Evolutionary conservation across 2,797 vertebrate genomes (phyloP).

Genomic region (Sardinella longiceps): DNA sequence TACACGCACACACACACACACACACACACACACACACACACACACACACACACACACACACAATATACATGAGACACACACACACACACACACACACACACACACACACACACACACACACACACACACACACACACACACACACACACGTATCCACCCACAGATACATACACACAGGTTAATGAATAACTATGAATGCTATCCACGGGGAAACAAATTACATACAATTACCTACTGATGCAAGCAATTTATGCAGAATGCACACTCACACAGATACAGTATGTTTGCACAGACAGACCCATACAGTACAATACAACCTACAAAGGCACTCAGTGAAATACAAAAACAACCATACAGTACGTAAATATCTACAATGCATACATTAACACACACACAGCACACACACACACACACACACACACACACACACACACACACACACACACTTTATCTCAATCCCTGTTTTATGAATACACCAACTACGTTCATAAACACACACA

Average conservation of each 20-base stretch:
- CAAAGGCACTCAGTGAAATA: not conserved
- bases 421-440: not conserved
- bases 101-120: not conserved
- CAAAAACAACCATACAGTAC: not conserved
- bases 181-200: not conserved
- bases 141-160: not conserved
- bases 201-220: not conserved
- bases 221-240: not conserved
- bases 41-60: not conserved
- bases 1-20: not conserved
- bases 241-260: not conserved
- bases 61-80: not conserved
- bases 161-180: not conserved
- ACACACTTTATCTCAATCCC: too few species aligned
- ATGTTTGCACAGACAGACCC: not conserved
- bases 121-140: not conserved
- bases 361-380: not conserved
- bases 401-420: not conserved
- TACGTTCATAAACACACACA: not conserved
- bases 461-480: too few species aligned
- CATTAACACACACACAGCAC: too few species aligned
- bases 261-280: not conserved
- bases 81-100: not conserved
- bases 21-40: constrained; percentile 10
- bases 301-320: not conserved